These are phyloP conservation scores for Heterodera schachtii DNA, from an alignment of 1,140 invertebrate genomes.

Conservation along the genomic window DNA sequence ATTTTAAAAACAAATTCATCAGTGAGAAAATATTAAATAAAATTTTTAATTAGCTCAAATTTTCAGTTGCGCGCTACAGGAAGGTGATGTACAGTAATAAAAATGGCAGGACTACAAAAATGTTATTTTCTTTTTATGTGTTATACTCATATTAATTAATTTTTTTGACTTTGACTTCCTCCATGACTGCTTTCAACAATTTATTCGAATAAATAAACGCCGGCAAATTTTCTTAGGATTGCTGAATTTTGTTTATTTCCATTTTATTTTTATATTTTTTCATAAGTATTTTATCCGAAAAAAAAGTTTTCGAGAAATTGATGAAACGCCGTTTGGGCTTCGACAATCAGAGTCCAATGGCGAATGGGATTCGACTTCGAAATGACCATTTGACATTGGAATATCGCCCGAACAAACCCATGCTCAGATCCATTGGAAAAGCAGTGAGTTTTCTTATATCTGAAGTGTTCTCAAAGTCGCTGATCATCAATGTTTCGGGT, in stretches of 20 bases:
- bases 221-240: not conserved
- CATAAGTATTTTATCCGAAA: not conserved
- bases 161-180: conserved; percentile 7
- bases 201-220: not conserved
- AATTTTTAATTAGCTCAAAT: too few relatives aligned
- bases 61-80: too few relatives aligned
- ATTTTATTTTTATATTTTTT: conserved; percentile 22
- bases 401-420: conserved; percentile 12
- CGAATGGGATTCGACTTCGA: not conserved
- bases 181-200: not conserved
- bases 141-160: not conserved
- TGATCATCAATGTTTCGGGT: too few relatives aligned
- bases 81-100: too few relatives aligned
- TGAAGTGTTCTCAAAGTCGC: too few relatives aligned
- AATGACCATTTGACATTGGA: conserved; percentile 25
- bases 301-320: not conserved
- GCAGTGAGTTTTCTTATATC: not conserved
- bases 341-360: not conserved
- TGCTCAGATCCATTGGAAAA: conserved; percentile 20
- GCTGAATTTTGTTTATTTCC: not conserved
- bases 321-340: not conserved
- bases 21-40: too few relatives aligned
- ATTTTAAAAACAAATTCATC: too few relatives aligned
- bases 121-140: too few relatives aligned
- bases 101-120: too few relatives aligned